A percentile compares a stretch with the other conserved stretches of the same genome.
phyloP scores from a whole-genome alignment of 2,797 vertebrate species.

The Streptopelia turtur region DNA sequence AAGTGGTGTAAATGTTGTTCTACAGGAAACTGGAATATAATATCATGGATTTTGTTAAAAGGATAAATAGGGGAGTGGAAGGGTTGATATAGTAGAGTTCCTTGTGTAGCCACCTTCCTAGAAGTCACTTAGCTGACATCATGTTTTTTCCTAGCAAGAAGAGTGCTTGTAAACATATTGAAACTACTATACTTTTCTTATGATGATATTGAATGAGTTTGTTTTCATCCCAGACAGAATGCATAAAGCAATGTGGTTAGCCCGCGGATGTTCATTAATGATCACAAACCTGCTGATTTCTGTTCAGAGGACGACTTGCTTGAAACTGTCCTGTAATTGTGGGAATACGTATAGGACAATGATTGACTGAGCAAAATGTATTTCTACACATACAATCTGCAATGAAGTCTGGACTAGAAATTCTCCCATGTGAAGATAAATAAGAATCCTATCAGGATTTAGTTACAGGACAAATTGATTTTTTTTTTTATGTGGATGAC shows the following conservation, averaged over 20 bases:
- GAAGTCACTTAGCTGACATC: constrained; percentile 77
- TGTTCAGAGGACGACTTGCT: not conserved
- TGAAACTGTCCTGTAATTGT: not conserved
- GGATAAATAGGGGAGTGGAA: not conserved
- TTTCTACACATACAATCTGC: not conserved
- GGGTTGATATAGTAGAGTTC: not conserved
- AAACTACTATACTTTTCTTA: not conserved
- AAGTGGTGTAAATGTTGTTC: not conserved
- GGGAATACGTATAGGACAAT: not conserved
- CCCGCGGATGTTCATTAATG: not conserved
- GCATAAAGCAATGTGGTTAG: not conserved
- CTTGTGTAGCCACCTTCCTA: not conserved
- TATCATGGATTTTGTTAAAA: not conserved
- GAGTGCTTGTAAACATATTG: not conserved
- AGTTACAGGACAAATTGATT: not conserved
- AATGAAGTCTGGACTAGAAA: not conserved
- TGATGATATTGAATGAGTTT: not conserved
- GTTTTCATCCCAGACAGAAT: not conserved
- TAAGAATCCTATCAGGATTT: not conserved
- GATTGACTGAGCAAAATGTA: not conserved
- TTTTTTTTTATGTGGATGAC: not conserved
- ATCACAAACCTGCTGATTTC: not conserved
- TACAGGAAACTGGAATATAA: not conserved
- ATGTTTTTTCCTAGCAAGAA: constrained; percentile 70
- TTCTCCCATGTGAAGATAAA: not conserved